Base-by-base conservation (phyloP, 2,888 invertebrate species). In the Chrysolina americana region DNA sequence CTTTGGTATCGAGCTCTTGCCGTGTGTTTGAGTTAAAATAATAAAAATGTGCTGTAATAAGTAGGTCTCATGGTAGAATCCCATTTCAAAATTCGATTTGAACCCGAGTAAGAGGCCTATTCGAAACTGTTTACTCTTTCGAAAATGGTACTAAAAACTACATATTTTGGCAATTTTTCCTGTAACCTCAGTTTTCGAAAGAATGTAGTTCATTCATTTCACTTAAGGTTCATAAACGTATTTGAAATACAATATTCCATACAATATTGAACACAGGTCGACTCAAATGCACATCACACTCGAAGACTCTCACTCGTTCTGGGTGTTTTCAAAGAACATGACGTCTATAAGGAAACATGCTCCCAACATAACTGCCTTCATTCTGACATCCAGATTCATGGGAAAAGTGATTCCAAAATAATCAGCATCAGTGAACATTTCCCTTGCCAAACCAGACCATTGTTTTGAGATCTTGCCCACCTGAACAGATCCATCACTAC, bases 351-450 rank as follows among this genome's bases (percentile, higher is more conserved):
- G 78, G 72, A 65, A 56, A 73, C 53, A 71, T 23, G 95, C 95
- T 69, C 94, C 95, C 36, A 95, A 87, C 84, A 95, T 90, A 8
- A 94, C 93, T 0, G 95, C 95, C 86, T 96, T 95, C 89, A 95
- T 93, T 86, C 93, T 92, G 62, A 94, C 95, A 86, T 97, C 96
- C 84, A 98, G 89, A 87, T 97, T 96, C 90, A 94, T 90, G 0
- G 98, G 98, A 87, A 98, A 98, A n/a, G 92, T 92, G 76, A 98
- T 93, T 36, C 96, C 96, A 87, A 97, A 98, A 87, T 93, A 93
- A 87, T 97, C 96, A 0, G 95, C 91, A 88, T 96, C 96, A 0
- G 96, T 96, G 86, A 96, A 96, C 74, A 92, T 88, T 89, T 97
- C 97, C 73, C 95, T 92, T 0, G 92, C 90, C 63, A 96, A 83